phyloP scores from a whole-genome alignment of 2,113 vertebrate genomes.

The Oncorhynchus kisutch region DNA sequence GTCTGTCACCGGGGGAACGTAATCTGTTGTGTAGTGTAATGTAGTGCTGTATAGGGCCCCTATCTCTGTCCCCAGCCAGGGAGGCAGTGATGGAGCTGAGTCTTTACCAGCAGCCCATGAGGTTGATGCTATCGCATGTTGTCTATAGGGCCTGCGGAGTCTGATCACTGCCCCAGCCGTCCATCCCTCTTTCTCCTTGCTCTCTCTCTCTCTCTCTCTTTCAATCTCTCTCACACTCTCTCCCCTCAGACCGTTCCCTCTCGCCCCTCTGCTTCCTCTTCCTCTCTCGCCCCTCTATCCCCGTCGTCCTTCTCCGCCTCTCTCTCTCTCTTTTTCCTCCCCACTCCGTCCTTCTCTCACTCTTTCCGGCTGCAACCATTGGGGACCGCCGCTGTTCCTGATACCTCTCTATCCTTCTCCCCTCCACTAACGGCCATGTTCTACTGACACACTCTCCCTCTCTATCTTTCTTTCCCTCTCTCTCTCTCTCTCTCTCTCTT shows the following conservation, averaged over 20 bases:
- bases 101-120: constrained; percentile 26
- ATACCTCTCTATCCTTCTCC: not conserved
- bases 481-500: too few relatives aligned
- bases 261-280: not conserved
- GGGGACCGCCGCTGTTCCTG: not conserved
- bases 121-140: constrained; percentile 51
- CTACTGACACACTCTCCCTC: not conserved
- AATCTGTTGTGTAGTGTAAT: not conserved
- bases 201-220: not conserved
- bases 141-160: constrained; percentile 41
- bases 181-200: constrained; percentile 33
- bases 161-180: constrained; percentile 54
- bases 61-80: not conserved
- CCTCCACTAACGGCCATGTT: not conserved
- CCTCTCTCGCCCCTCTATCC: not conserved
- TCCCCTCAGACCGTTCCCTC: not conserved
- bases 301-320: not conserved
- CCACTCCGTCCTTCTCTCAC: too few relatives aligned
- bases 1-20: not conserved
- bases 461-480: rapidly evolving
- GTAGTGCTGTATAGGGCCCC: not conserved
- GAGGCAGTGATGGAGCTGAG: not conserved
- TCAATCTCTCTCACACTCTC: not conserved
- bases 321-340: too few relatives aligned
- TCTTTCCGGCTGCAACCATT: too few relatives aligned